Evolutionary conservation across 2,113 vertebrate genomes (phyloP), one percentile per base, ranked within the genome.

Genomic region (Pionites leucogaster): DNA sequence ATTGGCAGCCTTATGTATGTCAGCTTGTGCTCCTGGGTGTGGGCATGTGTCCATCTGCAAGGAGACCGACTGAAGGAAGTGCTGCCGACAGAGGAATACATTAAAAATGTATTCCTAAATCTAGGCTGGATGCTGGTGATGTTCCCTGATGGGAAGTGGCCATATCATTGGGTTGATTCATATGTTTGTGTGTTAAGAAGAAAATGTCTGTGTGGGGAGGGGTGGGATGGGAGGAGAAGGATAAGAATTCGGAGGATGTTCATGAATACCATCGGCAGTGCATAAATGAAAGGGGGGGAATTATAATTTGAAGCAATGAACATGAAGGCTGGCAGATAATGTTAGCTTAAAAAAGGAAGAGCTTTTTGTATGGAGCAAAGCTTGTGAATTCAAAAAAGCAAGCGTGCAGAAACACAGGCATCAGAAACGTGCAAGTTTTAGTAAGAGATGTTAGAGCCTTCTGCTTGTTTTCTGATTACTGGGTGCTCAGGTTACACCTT

Each of bases 51-150:
- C 82, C n/a, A 0, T n/a, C 59, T 64, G 57, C 39, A 0, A 24
- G 82, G 55, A 35, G 27, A 13, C 7, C 0, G 1, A 5, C 14
- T 0, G 2, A 16, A 82, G 86, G 27, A 4, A 1, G 37, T 3
- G 3, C 33, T 39, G 80, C 52, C 2, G 46, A 7, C 0, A 0
- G 53, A n/a, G 71, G 0, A 10, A 39, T 15, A 64, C 13, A 35
- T 77, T 68, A 17, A 50, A 83, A 37, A n/a, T 27, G 25, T 1
- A 3, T 78, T 65, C 68, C 37, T 8, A 14, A 76, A 35, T 50
- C 52, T 44, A 1, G 47, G 37, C 67, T 86, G 85, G 65, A 8
- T 55, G 42, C 71, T 76, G 65, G 42, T 62, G 88, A 25, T 86
- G 53, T 11, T 82, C 47, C 74, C 59, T 13, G 6, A 8, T 25